Evolutionary conservation across 2,888 invertebrate species (phyloP), one percentile per base, ranked within the genome.

Genomic region (Minunthozetes semirufus): DNA sequence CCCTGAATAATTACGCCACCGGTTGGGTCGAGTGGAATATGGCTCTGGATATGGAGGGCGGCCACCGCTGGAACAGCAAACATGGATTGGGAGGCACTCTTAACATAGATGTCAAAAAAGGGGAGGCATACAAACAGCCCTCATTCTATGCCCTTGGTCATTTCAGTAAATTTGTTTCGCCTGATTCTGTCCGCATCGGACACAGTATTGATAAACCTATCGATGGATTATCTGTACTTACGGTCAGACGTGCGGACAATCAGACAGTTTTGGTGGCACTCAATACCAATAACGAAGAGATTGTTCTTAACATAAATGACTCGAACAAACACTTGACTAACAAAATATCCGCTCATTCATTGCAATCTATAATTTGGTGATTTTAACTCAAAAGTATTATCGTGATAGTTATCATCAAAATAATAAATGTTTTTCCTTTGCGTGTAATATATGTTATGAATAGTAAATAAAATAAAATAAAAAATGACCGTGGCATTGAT

Each of bases 1-100:
- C 89, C 11, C 22, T 74, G n/a, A 74, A 74, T 25, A 50, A 91
- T 82, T 89, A 88, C 84, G 88, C 89, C 0, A 86, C 87, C 25
- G 93, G 91, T 1, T 95, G 94, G 93, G 86, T 91, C 0, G 94
- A 95, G 82, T 95, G 94, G 94, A 96, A 95, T 82, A 83, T 94
- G 72, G 89, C 88, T 22, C 82, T 95, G 25, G 86, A 92, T 81
- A 82, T 86, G 75, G 78, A 81, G 0, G 86, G 86, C 9, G 86
- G 86, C 3, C 86, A 86, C 3, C 86, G 84, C 79, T 86, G 86
- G 86, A 83, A 82, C 2, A 80, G 81, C 25, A 86, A 86, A 80
- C 82, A 81, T 77, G 86, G 72, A n/a, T 74, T 86, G 1, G 86
- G 86, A 80, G 82, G 85, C 9, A 84, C 86, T 0, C 83, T 87